Conservation (phyloP, 2,113 vertebrate species). For the Platysternon megacephalum region DNA sequence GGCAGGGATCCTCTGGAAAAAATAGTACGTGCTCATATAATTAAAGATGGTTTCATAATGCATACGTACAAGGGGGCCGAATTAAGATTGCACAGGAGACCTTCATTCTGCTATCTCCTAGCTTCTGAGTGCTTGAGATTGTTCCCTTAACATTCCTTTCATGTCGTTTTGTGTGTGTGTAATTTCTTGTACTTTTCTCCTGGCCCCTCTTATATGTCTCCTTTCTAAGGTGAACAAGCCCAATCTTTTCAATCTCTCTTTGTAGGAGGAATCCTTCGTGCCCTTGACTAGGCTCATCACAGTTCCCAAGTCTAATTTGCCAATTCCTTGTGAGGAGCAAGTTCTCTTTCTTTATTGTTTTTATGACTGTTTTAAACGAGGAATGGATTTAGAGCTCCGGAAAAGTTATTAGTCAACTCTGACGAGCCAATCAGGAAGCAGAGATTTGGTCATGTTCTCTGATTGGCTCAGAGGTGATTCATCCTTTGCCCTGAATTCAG, state of each 20-base stretch:
- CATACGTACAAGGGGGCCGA: rapidly evolving
- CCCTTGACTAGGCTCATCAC: background rate
- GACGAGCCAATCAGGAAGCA: conserved; percentile 56
- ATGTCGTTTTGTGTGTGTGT: background rate
- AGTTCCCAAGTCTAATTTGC: background rate
- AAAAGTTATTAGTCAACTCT: conserved; percentile 36
- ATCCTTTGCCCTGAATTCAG: background rate
- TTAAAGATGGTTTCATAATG: background rate
- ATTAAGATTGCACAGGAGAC: rapidly evolving
- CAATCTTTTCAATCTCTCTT: background rate
- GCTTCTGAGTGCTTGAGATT: background rate
- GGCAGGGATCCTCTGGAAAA: background rate
- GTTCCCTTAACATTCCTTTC: background rate
- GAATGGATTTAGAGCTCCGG: conserved; percentile 69
- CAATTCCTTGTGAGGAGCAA: background rate
- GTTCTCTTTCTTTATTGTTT: background rate
- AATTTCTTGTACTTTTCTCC: background rate
- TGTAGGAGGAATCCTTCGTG: background rate
- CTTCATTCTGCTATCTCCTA: background rate
- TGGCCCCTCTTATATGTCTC: background rate
- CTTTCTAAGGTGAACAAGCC: background rate
- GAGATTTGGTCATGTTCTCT: rapidly evolving
- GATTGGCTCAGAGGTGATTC: background rate
- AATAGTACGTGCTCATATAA: background rate
- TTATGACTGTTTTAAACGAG: conserved; percentile 62